Base-by-base conservation (phyloP, 2,888 invertebrate genomes). In the Acanthopleura granulata region DNA sequence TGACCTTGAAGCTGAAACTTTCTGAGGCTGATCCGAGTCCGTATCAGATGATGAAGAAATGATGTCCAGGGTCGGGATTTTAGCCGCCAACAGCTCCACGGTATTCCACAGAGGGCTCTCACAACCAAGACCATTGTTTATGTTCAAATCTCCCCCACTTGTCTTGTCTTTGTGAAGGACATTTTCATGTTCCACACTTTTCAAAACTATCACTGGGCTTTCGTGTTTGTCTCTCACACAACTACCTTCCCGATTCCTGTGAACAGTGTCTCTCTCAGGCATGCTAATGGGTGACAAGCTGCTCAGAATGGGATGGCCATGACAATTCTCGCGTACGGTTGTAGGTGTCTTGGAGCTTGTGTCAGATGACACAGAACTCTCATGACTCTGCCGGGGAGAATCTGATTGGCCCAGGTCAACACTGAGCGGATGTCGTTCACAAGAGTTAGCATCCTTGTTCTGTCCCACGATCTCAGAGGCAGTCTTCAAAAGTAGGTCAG, bases 1-100 rank as follows among this genome's bases (percentile, higher is more conserved):
- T 40, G 40, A 40, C 40, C 40, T 40, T 40, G 40, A 40, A 40
- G 40, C 40, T 40, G 57, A 57, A 22, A 18, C 12, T 57, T 57
- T 57, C 57, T 22, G 16, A 66, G 25, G 1, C 22, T 66, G 29
- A 18, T 66, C 66, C 25, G 66, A 27, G 14, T 66, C 66, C 29
- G 66, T 66, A 27, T 66, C 66, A 16, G 66, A 66, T 6, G 66
- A 66, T 27, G 66, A 66, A 3, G 25, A 66, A 66, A 27, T 6
- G 6, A 66, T 22, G 29, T 66, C 66, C 66, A 66, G 22, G 27
- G 22, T 66, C 14, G 66, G 66, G 3, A 66, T 27, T 27, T 66
- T 18, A 66, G 66, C 66, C 29, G 22, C 29, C 14, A 66, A 27
- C 27, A 66, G 29, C 29, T 66, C 66, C 25, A 27, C 14, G 1